These are phyloP conservation scores for Ophiothrix spiculata DNA, from an alignment of 35 echinoderm and acorn worm species.

Conservation along the genomic window DNA sequence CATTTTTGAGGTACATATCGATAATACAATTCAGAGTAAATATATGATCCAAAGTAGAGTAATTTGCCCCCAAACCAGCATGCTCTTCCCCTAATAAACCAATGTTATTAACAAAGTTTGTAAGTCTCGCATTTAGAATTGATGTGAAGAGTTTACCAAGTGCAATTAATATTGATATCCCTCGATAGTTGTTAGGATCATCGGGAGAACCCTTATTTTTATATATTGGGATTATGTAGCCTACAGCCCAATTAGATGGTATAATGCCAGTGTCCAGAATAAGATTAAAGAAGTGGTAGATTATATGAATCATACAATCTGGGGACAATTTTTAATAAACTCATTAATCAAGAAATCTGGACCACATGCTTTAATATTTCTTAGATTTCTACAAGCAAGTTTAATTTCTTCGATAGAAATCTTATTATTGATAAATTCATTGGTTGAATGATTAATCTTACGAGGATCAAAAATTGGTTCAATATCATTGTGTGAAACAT, in stretches of 20 bases:
- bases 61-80: constrained; percentile 35
- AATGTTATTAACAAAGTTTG: constrained; percentile 3
- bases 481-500: background rate
- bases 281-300: background rate
- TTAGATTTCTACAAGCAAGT: background rate
- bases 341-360: background rate
- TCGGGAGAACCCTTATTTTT: constrained; percentile 4
- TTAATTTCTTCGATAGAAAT: background rate
- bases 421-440: constrained; percentile 14
- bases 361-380: background rate
- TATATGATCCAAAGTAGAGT: constrained; percentile 47
- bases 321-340: background rate
- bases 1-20: constrained; percentile 32
- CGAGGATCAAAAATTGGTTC: background rate
- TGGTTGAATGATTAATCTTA: background rate
- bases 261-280: background rate
- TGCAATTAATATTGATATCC: background rate
- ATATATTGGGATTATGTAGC: background rate
- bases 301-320: background rate
- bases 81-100: constrained; percentile 33
- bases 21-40: constrained; percentile 31
- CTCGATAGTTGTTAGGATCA: constrained; percentile 28
- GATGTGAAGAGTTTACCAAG: constrained; percentile 36
- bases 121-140: constrained; percentile 36
- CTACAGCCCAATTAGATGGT: background rate